A percentile compares a stretch with the other conserved stretches of the same genome.
These are phyloP conservation scores for Antheraea yamamai DNA, from an alignment of 2,888 invertebrate genomes.

Conservation along the genomic window DNA sequence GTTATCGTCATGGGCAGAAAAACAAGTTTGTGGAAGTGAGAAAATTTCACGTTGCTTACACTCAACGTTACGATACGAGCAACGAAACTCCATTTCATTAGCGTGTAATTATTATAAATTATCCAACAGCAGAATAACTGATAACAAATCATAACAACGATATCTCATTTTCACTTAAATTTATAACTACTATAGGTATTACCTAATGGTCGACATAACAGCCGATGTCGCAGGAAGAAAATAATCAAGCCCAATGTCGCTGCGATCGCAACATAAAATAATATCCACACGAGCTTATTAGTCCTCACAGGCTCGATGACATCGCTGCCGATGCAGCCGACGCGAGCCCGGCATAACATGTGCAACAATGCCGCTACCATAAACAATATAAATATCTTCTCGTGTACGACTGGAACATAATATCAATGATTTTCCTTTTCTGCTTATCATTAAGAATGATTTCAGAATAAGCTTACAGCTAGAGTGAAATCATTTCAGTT, in stretches of 20 bases:
- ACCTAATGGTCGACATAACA: conserved; percentile 95
- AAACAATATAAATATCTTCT: conserved; percentile 95
- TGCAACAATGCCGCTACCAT: conserved; percentile 92
- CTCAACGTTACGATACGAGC: too few relatives aligned
- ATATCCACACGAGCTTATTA: conserved; percentile 85
- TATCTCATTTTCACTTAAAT: too few relatives aligned
- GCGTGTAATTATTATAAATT: too few relatives aligned
- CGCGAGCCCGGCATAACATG: conserved; percentile 84
- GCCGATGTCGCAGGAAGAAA: conserved; percentile 94
- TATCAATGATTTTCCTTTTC: conserved; percentile 15
- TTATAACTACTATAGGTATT: conserved; percentile 29
- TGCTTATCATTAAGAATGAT: too few relatives aligned
- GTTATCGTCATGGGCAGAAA: too few relatives aligned
- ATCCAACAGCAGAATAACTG: too few relatives aligned
- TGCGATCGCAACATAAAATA: conserved; percentile 89
- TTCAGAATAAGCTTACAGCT: too few relatives aligned
- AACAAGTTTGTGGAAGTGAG: too few relatives aligned
- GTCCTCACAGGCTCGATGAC: conserved; percentile 80
- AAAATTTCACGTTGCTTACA: too few relatives aligned
- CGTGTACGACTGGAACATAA: conserved; percentile 88
- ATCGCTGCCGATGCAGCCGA: conserved; percentile 68
- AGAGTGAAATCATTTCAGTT: too few relatives aligned
- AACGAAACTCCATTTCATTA: too few relatives aligned
- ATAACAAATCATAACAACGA: too few relatives aligned
- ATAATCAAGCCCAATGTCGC: conserved; percentile 91